Evolutionary conservation across 1,140 invertebrate species (phyloP), one percentile per base, ranked within the genome.

Genomic region (Dolichoris vasculosae): DNA sequence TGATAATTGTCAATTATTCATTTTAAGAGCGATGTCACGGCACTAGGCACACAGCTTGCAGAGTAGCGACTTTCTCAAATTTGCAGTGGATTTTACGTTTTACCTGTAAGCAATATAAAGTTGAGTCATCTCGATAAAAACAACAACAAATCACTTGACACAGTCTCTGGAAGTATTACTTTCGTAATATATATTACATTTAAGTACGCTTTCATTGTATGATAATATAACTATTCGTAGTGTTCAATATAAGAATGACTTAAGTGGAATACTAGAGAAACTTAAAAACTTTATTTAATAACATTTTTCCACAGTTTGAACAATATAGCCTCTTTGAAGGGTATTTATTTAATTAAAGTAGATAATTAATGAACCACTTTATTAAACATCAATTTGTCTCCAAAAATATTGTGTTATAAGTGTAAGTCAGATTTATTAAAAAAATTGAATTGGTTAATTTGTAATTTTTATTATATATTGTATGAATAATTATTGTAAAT

Each of bases 101-200:
- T 77, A 11, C 75, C 23, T 23, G 32, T 55, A n/a, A 77, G 73
- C 43, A 51, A 32, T 51, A 76, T 76, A 73, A 73, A 73, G 69
- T 73, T 73, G 73, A 76, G 73, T 76, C 73, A 76, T 48, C 73
- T 77, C n/a, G 46, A 77, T 77, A 48, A 77, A 77, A 77, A 48
- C 75, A 77, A 77, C 9, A 77, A 23, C 26, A 26, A 77, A 77
- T 4, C 15, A 55, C 75, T 77, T 55, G 30, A 77, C 46, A 77
- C 23, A 55, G n/a, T 77, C 69, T 73, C 69, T 73, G 38, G 0
- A 9, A 1, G 11, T 35, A 77, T 55, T 35, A 77, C 46, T 77
- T 77, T 77, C 75, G 23, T 55, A 77, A 30, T n/a, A 26, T 32
- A 11, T 32, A 17, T 35, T 64, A 11, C 17, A 71, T 11, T 40